Percentiles rank a stretch among this genome's conserved stretches.
Evolutionary conservation across 2,113 vertebrate genomes (phyloP).

Genomic region (Hypomesus transpacificus): DNA sequence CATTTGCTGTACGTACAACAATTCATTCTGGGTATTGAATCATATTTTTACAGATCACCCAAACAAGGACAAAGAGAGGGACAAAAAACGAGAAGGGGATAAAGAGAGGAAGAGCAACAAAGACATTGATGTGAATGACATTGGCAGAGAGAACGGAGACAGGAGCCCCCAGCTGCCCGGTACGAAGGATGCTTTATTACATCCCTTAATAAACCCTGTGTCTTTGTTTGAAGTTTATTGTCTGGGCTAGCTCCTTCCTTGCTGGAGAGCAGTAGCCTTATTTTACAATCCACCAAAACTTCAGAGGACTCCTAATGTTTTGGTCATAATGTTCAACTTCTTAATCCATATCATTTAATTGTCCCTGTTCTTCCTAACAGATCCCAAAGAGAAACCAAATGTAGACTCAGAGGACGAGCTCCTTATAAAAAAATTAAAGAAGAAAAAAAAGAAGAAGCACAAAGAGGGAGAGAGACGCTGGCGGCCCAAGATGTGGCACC

Average conservation of each 20-base stretch:
- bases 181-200: constrained; percentile 45
- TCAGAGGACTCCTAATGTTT: no score
- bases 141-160: constrained; percentile 87
- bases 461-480: constrained; percentile 95
- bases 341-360: neutral
- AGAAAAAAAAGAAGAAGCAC: constrained; percentile 99
- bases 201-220: no score
- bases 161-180: constrained; percentile 82
- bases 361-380: constrained; percentile 59
- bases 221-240: no score
- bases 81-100: constrained; percentile 81
- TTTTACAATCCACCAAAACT: no score
- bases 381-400: constrained; percentile 86
- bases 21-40: constrained; percentile 24
- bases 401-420: constrained; percentile 80
- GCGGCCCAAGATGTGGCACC: constrained; percentile 94
- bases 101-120: constrained; percentile 87
- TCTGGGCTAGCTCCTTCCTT: no score
- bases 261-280: no score
- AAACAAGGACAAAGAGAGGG: constrained; percentile 76
- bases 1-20: constrained; percentile 28
- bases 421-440: constrained; percentile 96
- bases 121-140: constrained; percentile 81
- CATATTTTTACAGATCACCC: constrained; percentile 76
- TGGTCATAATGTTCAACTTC: no score